phyloP scores from a whole-genome alignment of 2,888 invertebrate genomes.

The Seladonia tumulorum region DNA sequence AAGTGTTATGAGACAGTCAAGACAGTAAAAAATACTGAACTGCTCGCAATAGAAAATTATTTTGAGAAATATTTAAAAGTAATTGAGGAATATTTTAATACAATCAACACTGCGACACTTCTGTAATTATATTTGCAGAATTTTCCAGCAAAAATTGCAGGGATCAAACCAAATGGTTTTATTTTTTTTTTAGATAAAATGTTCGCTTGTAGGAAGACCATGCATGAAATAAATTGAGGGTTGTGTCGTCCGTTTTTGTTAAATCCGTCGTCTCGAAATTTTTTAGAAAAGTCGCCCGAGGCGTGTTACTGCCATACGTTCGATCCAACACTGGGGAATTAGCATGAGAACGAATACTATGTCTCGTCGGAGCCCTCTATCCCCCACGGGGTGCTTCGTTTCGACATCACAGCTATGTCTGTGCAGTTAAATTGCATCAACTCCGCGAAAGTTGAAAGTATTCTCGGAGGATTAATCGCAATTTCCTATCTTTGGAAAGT shows the following conservation, averaged over 20 bases:
- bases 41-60: no score
- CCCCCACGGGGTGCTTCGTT: constrained; percentile 8
- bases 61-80: no score
- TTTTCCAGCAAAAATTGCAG: no score
- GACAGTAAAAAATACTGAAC: no score
- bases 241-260: neutral
- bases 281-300: neutral
- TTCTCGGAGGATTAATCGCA: constrained; percentile 49
- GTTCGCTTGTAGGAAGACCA: no score
- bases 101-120: no score
- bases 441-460: constrained; percentile 37
- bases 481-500: constrained; percentile 33
- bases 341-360: constrained; percentile 6
- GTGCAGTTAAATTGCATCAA: constrained; percentile 48
- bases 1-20: no score
- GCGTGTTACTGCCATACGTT: neutral
- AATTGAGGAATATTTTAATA: no score
- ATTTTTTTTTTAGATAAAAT: no score
- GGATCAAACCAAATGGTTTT: no score
- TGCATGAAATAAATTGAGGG: no score
- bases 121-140: no score
- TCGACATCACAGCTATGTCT: constrained; percentile 26
- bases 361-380: neutral
- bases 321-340: neutral
- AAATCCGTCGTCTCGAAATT: neutral